Conservation (phyloP, 2,113 vertebrate genomes). For the Nesoenas mayeri region DNA sequence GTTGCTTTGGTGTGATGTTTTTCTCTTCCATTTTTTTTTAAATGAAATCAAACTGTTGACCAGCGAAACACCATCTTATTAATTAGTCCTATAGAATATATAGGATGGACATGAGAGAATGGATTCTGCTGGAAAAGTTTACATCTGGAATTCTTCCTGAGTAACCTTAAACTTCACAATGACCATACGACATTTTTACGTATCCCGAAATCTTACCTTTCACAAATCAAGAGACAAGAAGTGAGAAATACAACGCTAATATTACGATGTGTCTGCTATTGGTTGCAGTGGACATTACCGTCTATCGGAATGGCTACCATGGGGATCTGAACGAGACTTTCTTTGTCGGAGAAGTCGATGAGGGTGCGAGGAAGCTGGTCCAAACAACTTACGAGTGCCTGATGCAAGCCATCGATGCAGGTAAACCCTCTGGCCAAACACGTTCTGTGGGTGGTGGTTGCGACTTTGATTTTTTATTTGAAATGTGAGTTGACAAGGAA, state of each 20-base stretch:
- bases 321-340: slow-evolving; percentile 98
- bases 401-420: slow-evolving; percentile 97
- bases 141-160: not conserved
- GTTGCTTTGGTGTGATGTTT: not conserved
- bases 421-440: slow-evolving; percentile 65
- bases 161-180: not conserved
- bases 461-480: not conserved
- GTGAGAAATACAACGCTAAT: not conserved
- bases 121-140: not conserved
- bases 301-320: slow-evolving; percentile 96
- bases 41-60: not conserved
- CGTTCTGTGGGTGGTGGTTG: not conserved
- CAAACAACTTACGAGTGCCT: slow-evolving; percentile 97
- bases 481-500: not conserved
- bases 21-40: rapidly evolving
- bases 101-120: not conserved
- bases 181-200: not conserved
- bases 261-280: not conserved
- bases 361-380: slow-evolving; percentile 89
- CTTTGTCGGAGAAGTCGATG: slow-evolving; percentile 93
- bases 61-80: not conserved
- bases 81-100: not conserved
- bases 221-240: not conserved
- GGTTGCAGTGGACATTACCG: slow-evolving; percentile 94
- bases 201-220: not conserved